These are phyloP conservation scores for Petromus typicus DNA, from an alignment of 2,113 vertebrate genomes.

Conservation along the genomic window DNA sequence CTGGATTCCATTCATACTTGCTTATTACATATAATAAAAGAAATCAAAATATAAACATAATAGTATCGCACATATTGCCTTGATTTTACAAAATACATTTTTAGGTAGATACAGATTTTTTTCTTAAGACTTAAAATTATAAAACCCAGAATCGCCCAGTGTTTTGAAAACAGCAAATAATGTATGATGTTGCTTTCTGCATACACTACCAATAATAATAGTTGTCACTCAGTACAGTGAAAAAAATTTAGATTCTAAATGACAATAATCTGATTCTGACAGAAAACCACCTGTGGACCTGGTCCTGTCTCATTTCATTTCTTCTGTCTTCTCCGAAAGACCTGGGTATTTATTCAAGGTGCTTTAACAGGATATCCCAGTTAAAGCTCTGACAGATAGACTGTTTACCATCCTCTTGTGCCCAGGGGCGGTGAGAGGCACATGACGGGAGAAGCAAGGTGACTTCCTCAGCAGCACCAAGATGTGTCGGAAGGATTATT, in stretches of 20 bases:
- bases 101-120: neutral
- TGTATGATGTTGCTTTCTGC: neutral
- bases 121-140: neutral
- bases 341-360: constrained; percentile 83
- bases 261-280: constrained; percentile 70
- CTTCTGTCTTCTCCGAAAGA: constrained; percentile 79
- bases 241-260: constrained; percentile 31
- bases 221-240: constrained; percentile 1
- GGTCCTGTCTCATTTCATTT: constrained; percentile 75
- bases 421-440: constrained; percentile 79
- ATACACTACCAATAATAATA: neutral
- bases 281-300: constrained; percentile 77
- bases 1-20: neutral
- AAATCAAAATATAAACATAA: constrained; percentile 17
- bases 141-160: neutral
- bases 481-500: constrained; percentile 81
- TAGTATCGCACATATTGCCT: neutral
- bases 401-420: constrained; percentile 85
- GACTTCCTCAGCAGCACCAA: constrained; percentile 77
- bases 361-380: constrained; percentile 87
- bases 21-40: constrained; percentile 40
- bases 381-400: constrained; percentile 82
- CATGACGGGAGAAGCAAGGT: constrained; percentile 76
- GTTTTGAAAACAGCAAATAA: constrained; percentile 28
- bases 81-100: neutral